phyloP scores from a whole-genome alignment of 2,113 vertebrate species.

The Carettochelys insculpta region DNA sequence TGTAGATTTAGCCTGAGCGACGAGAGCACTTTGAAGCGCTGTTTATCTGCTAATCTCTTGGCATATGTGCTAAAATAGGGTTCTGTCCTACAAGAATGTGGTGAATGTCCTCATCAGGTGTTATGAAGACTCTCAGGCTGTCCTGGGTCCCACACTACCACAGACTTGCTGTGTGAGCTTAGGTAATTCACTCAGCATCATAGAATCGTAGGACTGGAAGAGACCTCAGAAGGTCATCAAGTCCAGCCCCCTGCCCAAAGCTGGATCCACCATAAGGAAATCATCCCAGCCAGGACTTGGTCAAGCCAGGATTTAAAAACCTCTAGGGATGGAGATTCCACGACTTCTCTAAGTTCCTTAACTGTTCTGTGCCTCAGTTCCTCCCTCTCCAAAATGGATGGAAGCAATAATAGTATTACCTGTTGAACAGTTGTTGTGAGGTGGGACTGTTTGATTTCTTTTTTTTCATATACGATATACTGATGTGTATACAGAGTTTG shows the following conservation, averaged over 20 bases:
- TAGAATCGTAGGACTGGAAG: too few relatives aligned
- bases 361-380: background rate
- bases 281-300: too few relatives aligned
- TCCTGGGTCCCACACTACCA: background rate
- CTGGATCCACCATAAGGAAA: too few relatives aligned
- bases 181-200: background rate
- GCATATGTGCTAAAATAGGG: background rate
- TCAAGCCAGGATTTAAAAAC: too few relatives aligned
- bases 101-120: background rate
- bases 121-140: background rate
- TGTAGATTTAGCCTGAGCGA: too few relatives aligned
- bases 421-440: background rate
- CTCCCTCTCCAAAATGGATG: background rate
- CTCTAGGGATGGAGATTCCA: too few relatives aligned
- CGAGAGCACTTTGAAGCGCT: background rate
- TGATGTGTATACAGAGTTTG: background rate
- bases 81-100: background rate
- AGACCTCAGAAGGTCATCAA: too few relatives aligned
- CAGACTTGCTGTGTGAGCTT: background rate
- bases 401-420: rapidly evolving
- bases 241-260: too few relatives aligned
- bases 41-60: background rate
- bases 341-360: too few relatives aligned
- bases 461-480: background rate
- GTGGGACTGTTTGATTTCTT: background rate